A percentile compares a stretch with the other conserved stretches of the same genome.
phyloP scores from a whole-genome alignment of 2,888 invertebrate species.

The Colletes collaris region DNA sequence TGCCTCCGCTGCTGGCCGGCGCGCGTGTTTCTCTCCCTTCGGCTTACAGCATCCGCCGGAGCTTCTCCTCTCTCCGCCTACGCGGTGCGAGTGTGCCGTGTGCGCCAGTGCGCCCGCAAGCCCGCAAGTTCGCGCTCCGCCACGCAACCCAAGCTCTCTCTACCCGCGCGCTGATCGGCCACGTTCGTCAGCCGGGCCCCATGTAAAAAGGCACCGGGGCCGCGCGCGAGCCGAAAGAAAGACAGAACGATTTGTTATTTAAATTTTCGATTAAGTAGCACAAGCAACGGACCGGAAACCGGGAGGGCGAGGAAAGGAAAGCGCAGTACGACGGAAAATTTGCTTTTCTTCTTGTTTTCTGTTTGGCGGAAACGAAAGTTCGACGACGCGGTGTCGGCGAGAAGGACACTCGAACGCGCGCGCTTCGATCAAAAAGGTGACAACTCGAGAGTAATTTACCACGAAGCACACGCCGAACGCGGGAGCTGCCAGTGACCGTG shows the following conservation, averaged over 20 bases:
- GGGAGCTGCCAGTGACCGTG: conserved; percentile 62
- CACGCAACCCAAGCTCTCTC: conserved; percentile 74
- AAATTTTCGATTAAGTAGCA: conserved; percentile 7
- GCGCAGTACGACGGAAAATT: background rate
- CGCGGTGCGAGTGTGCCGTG: conserved; percentile 79
- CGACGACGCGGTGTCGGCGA: conserved; percentile 37
- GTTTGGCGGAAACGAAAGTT: conserved; percentile 25
- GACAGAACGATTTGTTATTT: conserved; percentile 46
- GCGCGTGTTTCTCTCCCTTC: conserved; percentile 73
- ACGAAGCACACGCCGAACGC: background rate
- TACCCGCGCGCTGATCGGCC: conserved; percentile 73
- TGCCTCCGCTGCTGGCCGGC: conserved; percentile 65
- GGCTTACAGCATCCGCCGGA: conserved; percentile 82
- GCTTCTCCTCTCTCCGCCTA: conserved; percentile 81
- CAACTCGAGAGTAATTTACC: background rate
- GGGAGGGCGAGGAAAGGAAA: background rate
- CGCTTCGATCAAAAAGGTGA: conserved; percentile 22
- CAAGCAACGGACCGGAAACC: background rate
- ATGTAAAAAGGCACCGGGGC: conserved; percentile 72
- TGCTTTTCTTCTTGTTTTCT: background rate
- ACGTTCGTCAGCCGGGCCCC: conserved; percentile 73
- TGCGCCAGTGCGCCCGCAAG: conserved; percentile 83
- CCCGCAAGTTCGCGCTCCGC: conserved; percentile 82
- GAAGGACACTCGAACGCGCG: conserved; percentile 43
- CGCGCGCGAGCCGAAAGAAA: conserved; percentile 66